A percentile compares a stretch with the other conserved stretches of the same genome.
Evolutionary conservation across 2,888 invertebrate species (phyloP).

Genomic region (Lepeophtheirus nordmannii): DNA sequence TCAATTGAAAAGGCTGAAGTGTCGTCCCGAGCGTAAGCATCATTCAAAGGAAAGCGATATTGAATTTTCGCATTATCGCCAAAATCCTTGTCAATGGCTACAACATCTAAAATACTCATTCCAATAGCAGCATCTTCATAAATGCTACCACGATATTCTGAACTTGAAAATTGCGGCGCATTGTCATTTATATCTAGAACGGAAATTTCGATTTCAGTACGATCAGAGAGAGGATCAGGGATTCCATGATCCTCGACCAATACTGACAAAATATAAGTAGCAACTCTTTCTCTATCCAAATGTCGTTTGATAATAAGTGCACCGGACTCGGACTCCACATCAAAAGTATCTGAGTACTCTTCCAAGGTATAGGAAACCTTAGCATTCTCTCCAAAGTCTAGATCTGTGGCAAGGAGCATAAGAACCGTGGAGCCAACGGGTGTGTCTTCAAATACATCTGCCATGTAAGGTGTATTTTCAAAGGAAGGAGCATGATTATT

Average conservation of each 20-base stretch:
- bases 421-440: slow-evolving; percentile 63
- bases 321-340: slow-evolving; percentile 81
- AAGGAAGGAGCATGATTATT: slow-evolving; percentile 87
- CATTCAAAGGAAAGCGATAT: slow-evolving; percentile 44
- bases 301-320: slow-evolving; percentile 70
- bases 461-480: slow-evolving; percentile 78
- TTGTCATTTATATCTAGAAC: slow-evolving; percentile 94
- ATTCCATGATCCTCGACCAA: slow-evolving; percentile 83
- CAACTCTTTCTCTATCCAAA: slow-evolving; percentile 45
- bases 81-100: slow-evolving; percentile 64
- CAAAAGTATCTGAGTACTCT: slow-evolving; percentile 45
- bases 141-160: slow-evolving; percentile 62
- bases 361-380: slow-evolving; percentile 35
- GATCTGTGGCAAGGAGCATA: slow-evolving; percentile 36
- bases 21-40: slow-evolving; percentile 49
- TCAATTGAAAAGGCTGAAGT: slow-evolving; percentile 85
- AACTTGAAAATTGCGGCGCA: slow-evolving; percentile 66
- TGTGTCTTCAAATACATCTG: slow-evolving; percentile 77
- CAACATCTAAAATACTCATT: slow-evolving; percentile 36
- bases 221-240: slow-evolving; percentile 69
- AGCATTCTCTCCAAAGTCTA: slow-evolving; percentile 37
- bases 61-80: slow-evolving; percentile 72
- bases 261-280: slow-evolving; percentile 70
- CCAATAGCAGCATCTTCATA: slow-evolving; percentile 75
- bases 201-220: slow-evolving; percentile 85